phyloP scores from a whole-genome alignment of 2,888 invertebrate species.

The Campoplex capitator region DNA sequence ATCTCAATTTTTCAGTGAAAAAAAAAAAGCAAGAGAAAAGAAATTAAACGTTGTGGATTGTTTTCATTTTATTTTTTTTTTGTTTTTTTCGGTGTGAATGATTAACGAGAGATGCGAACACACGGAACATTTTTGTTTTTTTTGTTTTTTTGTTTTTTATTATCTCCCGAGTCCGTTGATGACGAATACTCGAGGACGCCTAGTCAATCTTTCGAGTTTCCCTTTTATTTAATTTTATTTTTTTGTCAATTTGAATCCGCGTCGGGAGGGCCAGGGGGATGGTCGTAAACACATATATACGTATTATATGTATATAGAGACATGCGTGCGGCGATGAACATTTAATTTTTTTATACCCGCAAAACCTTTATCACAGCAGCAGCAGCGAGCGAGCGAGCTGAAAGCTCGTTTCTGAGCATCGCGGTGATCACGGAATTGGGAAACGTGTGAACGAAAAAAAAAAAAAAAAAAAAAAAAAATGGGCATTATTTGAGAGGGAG shows the following conservation, averaged over 20 bases:
- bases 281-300: background rate
- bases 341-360: constrained; percentile 65
- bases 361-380: constrained; percentile 40
- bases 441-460: background rate
- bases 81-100: constrained; percentile 24
- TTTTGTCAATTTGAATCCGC: constrained; percentile 23
- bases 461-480: background rate
- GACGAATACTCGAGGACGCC: constrained; percentile 61
- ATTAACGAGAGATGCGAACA: constrained; percentile 10
- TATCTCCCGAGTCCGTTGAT: constrained; percentile 46
- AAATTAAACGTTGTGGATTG: constrained; percentile 13
- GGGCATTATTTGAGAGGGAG: background rate
- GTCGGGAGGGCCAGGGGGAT: too few species aligned
- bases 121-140: constrained; percentile 8
- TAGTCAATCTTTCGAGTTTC: constrained; percentile 66
- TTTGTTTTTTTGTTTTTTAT: constrained; percentile 27
- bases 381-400: constrained; percentile 16
- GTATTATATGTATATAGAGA: constrained; percentile 33
- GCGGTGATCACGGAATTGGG: background rate
- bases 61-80: background rate
- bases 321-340: constrained; percentile 1
- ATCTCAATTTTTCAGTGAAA: background rate
- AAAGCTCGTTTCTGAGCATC: constrained; percentile 7
- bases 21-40: background rate
- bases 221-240: constrained; percentile 35